Evolutionary conservation across 2,888 invertebrate genomes (phyloP).

Genomic region (Pseudolycoriella hygida): DNA sequence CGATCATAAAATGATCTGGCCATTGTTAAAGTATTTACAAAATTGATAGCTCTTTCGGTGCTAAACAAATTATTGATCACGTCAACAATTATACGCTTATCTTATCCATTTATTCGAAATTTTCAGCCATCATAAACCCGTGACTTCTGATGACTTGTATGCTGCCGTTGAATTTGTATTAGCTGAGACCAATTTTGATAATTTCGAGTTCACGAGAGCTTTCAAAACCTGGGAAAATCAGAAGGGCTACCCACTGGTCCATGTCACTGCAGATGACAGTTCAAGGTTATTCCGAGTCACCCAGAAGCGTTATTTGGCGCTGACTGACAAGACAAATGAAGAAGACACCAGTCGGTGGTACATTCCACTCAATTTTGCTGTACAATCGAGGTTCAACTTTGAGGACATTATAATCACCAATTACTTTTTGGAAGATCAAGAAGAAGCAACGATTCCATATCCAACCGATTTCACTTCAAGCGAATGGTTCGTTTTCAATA

Average conservation of each 20-base stretch:
- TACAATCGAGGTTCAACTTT: constrained; percentile 19
- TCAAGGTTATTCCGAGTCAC: too few relatives aligned
- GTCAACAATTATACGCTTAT: too few relatives aligned
- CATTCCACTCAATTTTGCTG: constrained; percentile 22
- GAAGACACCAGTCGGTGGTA: constrained; percentile 15
- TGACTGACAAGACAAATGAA: background rate
- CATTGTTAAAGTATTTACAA: too few relatives aligned
- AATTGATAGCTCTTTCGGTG: too few relatives aligned
- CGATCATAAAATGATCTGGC: too few relatives aligned
- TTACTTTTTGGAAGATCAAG: too few relatives aligned
- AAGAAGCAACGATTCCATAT: constrained; percentile 8
- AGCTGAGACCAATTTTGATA: constrained; percentile 17
- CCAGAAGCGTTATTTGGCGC: too few relatives aligned
- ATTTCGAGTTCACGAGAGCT: constrained; percentile 32
- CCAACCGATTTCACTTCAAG: background rate
- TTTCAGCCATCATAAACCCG: constrained; percentile 21
- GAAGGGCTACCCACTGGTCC: constrained; percentile 34
- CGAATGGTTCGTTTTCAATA: constrained; percentile 33
- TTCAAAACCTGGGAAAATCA: constrained; percentile 41
- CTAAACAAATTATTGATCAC: too few relatives aligned
- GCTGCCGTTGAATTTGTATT: constrained; percentile 18
- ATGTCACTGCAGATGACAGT: constrained; percentile 15
- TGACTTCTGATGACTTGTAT: constrained; percentile 26
- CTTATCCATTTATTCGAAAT: too few relatives aligned
- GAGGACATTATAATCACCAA: constrained; percentile 9